A percentile compares a stretch with the other conserved stretches of the same genome.
Conservation (phyloP, 92 coral and sea anemone genomes). For the Parazoanthus atlanticus region DNA sequence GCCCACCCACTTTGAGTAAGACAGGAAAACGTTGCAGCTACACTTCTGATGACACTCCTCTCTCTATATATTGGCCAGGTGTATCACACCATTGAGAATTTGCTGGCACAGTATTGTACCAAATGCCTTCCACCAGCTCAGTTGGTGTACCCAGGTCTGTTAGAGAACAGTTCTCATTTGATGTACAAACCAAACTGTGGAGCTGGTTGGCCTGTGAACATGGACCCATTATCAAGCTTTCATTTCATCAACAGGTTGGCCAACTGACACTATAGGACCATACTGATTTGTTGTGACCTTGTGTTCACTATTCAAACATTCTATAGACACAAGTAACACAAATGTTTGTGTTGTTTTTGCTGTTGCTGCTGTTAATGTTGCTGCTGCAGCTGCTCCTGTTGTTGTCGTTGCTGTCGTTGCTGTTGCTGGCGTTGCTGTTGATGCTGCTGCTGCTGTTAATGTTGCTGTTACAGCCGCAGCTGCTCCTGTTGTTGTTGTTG, state of each 20-base stretch:
- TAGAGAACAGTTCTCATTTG: constrained; percentile 3
- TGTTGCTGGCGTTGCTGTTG: too few species aligned
- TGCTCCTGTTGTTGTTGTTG: too few species aligned
- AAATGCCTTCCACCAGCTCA: constrained; percentile 46
- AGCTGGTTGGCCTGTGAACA: constrained; percentile 47
- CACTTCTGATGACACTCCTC: neutral
- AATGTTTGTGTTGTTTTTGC: too few species aligned
- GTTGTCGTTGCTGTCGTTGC: too few species aligned
- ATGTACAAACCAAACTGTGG: constrained; percentile 46
- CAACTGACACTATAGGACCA: too few species aligned
- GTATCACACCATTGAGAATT: constrained; percentile 40
- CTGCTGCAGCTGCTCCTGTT: too few species aligned
- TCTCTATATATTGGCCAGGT: constrained; percentile 22
- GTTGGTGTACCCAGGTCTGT: constrained; percentile 23
- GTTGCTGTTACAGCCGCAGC: too few species aligned
- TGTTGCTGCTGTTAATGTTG: too few species aligned
- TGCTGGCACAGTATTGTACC: constrained; percentile 47
- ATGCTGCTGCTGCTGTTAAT: too few species aligned
- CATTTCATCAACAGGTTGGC: constrained; percentile 81
- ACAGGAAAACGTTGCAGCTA: too few species aligned
- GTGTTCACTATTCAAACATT: too few species aligned
- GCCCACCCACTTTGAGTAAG: neutral
- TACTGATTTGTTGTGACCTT: neutral
- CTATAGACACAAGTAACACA: too few species aligned
- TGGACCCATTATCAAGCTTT: constrained; percentile 63